phyloP scores from a whole-genome alignment of 2,888 invertebrate species.

The Cerceris rybyensis region DNA sequence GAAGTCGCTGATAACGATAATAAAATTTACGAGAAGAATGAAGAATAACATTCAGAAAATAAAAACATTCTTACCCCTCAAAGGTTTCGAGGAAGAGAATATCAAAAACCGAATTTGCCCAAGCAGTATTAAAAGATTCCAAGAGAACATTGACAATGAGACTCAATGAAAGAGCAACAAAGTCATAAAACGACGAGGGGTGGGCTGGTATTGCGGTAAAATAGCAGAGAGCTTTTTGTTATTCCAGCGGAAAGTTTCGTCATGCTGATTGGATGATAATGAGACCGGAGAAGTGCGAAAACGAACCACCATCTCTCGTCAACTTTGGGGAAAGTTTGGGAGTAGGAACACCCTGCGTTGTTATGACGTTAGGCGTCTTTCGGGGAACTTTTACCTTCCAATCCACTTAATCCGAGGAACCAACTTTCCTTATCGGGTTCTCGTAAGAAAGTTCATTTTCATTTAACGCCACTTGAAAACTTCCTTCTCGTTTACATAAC shows the following conservation, averaged over 20 bases:
- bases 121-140: too few species aligned
- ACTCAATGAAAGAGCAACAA: too few species aligned
- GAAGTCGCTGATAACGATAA: too few species aligned
- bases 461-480: conserved; percentile 41
- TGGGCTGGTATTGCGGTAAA: conserved; percentile 6
- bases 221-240: conserved; percentile 40
- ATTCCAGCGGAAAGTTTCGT: conserved; percentile 52
- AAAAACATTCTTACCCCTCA: too few species aligned
- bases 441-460: conserved; percentile 46
- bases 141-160: too few species aligned
- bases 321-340: conserved; percentile 52
- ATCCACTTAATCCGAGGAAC: conserved; percentile 61
- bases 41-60: too few species aligned
- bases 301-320: conserved; percentile 46
- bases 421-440: conserved; percentile 54
- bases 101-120: too few species aligned
- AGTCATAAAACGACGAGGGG: neutral
- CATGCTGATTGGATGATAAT: conserved; percentile 65
- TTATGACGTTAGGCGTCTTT: conserved; percentile 58
- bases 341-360: conserved; percentile 40
- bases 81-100: too few species aligned
- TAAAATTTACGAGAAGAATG: too few species aligned
- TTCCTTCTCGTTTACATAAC: conserved; percentile 6
- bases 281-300: conserved; percentile 40
- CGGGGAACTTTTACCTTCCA: conserved; percentile 60